These are phyloP conservation scores for Drosophila mauritiana DNA, from an alignment of 1,140 invertebrate species.

Conservation along the genomic window DNA sequence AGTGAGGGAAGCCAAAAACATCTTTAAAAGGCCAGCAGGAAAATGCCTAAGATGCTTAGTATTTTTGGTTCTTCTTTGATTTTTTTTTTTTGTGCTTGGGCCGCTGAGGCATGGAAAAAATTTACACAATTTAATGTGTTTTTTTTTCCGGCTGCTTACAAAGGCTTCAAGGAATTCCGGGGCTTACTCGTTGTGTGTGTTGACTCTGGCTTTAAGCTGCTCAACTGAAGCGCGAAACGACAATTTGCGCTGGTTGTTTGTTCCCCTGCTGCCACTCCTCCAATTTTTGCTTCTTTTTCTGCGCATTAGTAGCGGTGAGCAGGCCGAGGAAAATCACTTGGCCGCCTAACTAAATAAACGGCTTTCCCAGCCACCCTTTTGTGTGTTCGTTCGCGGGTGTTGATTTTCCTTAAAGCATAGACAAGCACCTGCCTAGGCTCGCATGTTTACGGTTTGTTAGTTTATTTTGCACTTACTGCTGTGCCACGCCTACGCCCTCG, in stretches of 20 bases:
- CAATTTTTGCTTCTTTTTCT: constrained; percentile 1
- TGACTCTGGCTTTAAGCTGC: constrained; percentile 79
- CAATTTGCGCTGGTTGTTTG: constrained; percentile 76
- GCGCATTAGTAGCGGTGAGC: constrained; percentile 61
- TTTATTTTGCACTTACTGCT: constrained; percentile 53
- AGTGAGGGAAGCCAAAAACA: constrained; percentile 24
- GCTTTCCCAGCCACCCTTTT: constrained; percentile 20
- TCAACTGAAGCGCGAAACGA: constrained; percentile 80
- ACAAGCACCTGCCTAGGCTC: constrained; percentile 30
- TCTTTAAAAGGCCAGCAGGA: constrained; percentile 63
- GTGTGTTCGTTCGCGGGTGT: constrained; percentile 1
- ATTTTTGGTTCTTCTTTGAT: constrained; percentile 41
- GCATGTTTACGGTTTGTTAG: constrained; percentile 65
- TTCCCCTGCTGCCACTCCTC: constrained; percentile 7
- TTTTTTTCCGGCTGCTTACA: constrained; percentile 49
- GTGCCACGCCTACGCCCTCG: constrained; percentile 16
- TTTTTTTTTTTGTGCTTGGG: constrained; percentile 6
- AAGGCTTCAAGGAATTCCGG: constrained; percentile 68
- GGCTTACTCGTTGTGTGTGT: constrained; percentile 49
- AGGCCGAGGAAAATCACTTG: constrained; percentile 49
- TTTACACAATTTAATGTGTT: constrained; percentile 65
- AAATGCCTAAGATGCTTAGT: constrained; percentile 72
- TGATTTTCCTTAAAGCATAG: constrained; percentile 33
- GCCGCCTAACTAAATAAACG: constrained; percentile 55
- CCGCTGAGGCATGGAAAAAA: constrained; percentile 55